Percentiles rank a stretch among this genome's conserved stretches.
Conservation (phyloP, 2,888 invertebrate genomes). For the Dolomedes plantarius region DNA sequence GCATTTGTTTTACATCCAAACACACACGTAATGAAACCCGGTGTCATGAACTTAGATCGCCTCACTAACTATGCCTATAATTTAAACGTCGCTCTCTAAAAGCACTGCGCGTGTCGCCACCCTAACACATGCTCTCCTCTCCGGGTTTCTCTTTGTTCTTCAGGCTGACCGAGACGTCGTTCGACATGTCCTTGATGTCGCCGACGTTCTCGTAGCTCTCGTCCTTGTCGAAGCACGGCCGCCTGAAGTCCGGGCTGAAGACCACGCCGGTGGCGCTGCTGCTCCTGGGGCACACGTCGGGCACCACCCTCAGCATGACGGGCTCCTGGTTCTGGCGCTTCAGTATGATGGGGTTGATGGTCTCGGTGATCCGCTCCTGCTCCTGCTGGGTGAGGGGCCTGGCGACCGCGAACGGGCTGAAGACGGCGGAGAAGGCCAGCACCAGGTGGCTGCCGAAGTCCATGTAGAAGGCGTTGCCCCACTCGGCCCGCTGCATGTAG, state of each 20-base stretch:
- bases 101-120: background rate
- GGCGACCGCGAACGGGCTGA: slow-evolving; percentile 77
- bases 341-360: slow-evolving; percentile 51
- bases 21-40: too few species aligned
- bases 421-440: slow-evolving; percentile 69
- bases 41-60: too few species aligned
- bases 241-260: background rate
- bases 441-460: slow-evolving; percentile 73
- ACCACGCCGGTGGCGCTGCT: background rate
- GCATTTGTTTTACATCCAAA: too few species aligned
- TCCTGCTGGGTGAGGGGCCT: slow-evolving; percentile 24
- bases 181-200: slow-evolving; percentile 20
- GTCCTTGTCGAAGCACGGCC: background rate
- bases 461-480: slow-evolving; percentile 69
- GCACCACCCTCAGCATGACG: background rate
- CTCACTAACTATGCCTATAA: too few species aligned
- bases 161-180: slow-evolving; percentile 44
- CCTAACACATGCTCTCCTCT: slow-evolving; percentile 63
- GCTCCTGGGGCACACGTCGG: slow-evolving; percentile 27
- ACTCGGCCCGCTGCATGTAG: slow-evolving; percentile 57
- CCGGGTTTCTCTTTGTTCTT: slow-evolving; percentile 59
- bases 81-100: too few species aligned
- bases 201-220: slow-evolving; percentile 59
- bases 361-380: slow-evolving; percentile 45
- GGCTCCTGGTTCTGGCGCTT: slow-evolving; percentile 19